A percentile compares a stretch with the other conserved stretches of the same genome.
Evolutionary conservation across 2,113 vertebrate species (phyloP).

Genomic region (Danio rerio): GRCz12tu NC_133188.1:51782501-51783000

Average conservation of each 20-base stretch:
- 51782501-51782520: constrained; percentile 94
- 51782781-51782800: background rate
- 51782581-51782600: background rate
- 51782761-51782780: background rate
- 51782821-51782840: background rate
- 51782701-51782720: constrained; percentile 17
- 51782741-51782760: background rate
- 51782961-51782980: background rate
- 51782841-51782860: background rate
- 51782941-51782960: background rate
- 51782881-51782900: background rate
- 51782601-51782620: background rate
- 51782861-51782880: background rate
- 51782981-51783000: background rate
- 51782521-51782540: constrained; percentile 78
- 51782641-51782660: constrained; percentile 9
- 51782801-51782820: background rate
- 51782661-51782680: background rate
- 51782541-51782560: constrained; percentile 81
- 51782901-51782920: background rate
- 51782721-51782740: background rate
- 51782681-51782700: constrained; percentile 41
- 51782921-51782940: background rate
- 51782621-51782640: constrained; percentile 8
- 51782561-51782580: constrained; percentile 42